Evolutionary conservation across 2,113 vertebrate species (phyloP), one percentile per base, ranked within the genome.

Genomic region (Lota lota): DNA sequence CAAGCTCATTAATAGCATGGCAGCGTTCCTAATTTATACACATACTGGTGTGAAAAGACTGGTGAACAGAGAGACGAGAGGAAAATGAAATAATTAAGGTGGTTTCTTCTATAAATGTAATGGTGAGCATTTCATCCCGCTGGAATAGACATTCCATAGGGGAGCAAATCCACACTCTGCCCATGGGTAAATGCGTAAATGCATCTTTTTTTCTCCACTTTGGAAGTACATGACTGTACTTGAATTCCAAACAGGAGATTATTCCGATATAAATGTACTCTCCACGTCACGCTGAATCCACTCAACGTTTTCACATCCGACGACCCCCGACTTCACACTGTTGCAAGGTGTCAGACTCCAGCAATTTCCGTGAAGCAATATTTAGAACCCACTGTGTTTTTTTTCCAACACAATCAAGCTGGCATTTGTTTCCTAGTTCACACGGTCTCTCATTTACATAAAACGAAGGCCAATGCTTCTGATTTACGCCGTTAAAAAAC

Each of bases 221-320:
- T 47, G 40, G 10, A 8, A 47, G 40, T 47, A 47, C 40, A 47
- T 47, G 40, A 47, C 40, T 11, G 40, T 12, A 47, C 40, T 47
- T 47, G 8, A 47, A 47, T 2, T 47, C 28, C 28, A 33, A 33
- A 33, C 28, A 33, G 28, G 28, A 33, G n/a, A 18, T n/a, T 56
- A 56, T 56, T 56, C n/a, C n/a, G 4, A 18, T 17, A 56, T 18
- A 56, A 10, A 56, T 56, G 8, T 14, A 56, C 3, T 18, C 16
- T 6, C 40, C 70, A 68, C 64, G 40, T 16, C 36, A n/a, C 53
- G 47, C 65, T 66, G 63, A 61, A 63, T 40, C 21, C 66, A 22
- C 68, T 40, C 20, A 24, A 1, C 66, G 70, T 68, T 68, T 67
- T 78, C 72, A 73, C 72, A 56, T 75, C 78, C 67, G 63, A 67